Evolutionary conservation across 2,888 invertebrate species (phyloP).

Genomic region (Euplagia quadripunctaria): DNA sequence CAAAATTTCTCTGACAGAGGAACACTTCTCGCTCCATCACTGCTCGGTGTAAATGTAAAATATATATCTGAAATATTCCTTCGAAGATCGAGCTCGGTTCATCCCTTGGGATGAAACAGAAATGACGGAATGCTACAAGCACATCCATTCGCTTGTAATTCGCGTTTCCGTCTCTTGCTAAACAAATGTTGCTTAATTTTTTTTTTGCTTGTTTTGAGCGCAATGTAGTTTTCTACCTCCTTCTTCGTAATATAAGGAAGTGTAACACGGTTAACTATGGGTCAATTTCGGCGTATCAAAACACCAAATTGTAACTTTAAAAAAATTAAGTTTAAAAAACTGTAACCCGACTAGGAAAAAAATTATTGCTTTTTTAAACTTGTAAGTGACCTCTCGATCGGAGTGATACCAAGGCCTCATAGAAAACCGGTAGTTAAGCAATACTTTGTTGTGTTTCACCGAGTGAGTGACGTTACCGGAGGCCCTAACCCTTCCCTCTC

Average conservation of each 20-base stretch:
- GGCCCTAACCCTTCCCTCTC: no score
- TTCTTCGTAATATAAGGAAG: background rate
- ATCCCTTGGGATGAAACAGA: conserved; percentile 16
- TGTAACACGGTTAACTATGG: background rate
- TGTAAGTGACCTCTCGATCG: no score
- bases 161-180: conserved; percentile 6
- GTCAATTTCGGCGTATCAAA: background rate
- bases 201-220: background rate
- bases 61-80: conserved; percentile 16
- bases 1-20: background rate
- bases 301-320: background rate
- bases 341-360: no score
- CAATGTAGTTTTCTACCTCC: background rate
- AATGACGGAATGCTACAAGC: conserved; percentile 13
- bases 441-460: no score
- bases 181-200: conserved; percentile 8
- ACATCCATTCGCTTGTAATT: conserved; percentile 8
- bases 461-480: no score
- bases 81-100: conserved; percentile 6
- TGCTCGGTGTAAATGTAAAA: conserved; percentile 5
- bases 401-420: no score
- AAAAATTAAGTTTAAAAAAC: no score
- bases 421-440: no score
- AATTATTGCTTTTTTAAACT: no score
- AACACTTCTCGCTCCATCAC: conserved; percentile 5